Evolutionary conservation across 2,113 vertebrate genomes (phyloP).

Genomic region (Guaruba guarouba): DNA sequence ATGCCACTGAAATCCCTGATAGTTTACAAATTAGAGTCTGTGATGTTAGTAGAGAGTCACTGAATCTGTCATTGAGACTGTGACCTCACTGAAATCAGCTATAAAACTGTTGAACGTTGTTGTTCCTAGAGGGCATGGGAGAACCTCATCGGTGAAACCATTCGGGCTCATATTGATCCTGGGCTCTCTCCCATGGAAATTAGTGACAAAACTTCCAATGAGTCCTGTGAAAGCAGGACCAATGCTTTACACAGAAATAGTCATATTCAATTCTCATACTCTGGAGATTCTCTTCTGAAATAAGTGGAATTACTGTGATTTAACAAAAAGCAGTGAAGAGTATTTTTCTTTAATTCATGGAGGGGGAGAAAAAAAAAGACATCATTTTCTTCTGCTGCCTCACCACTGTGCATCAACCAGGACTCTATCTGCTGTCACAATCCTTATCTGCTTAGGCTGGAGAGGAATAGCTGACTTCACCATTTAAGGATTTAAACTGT

Average conservation of each 20-base stretch:
- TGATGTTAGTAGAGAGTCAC: neutral
- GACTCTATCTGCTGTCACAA: slow-evolving; percentile 4
- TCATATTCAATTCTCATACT: neutral
- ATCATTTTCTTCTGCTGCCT: neutral
- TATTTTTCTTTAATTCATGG: neutral
- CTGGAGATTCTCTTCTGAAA: neutral
- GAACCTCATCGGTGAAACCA: neutral
- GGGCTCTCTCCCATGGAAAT: neutral
- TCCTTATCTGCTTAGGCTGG: slow-evolving; percentile 56
- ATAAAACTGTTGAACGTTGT: neutral
- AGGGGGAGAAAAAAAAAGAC: neutral
- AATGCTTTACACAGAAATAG: neutral
- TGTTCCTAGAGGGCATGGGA: neutral
- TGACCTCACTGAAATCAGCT: neutral
- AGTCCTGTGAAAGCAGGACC: neutral
- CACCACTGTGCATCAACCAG: neutral
- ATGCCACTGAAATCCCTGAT: neutral
- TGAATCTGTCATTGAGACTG: neutral
- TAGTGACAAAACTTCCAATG: neutral
- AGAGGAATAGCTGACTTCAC: slow-evolving; percentile 52
- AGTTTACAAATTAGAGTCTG: neutral
- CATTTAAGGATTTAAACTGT: slow-evolving; percentile 29
- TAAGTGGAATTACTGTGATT: neutral
- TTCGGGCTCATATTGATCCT: neutral
- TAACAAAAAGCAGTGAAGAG: neutral